Conservation (phyloP, 2,797 vertebrate genomes). For the Hyperoplus lanceolatus region DNA sequence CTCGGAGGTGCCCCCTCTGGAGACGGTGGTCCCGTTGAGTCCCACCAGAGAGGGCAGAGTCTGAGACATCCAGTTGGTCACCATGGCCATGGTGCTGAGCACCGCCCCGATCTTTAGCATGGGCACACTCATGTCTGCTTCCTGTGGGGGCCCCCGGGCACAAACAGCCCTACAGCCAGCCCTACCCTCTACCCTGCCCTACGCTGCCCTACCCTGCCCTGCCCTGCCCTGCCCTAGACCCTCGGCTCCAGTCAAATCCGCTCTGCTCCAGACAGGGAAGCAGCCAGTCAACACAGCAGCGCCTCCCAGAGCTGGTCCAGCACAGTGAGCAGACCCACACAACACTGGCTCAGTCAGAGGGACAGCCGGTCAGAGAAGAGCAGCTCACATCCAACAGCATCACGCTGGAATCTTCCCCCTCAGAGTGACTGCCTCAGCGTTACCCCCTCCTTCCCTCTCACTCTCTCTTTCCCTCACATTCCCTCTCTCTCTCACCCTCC, state of each 20-base stretch:
- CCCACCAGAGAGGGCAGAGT: slow-evolving; percentile 94
- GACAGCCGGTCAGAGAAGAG: slow-evolving; percentile 65
- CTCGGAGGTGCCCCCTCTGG: slow-evolving; percentile 91
- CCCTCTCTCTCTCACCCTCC: slow-evolving; percentile 40
- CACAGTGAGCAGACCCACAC: slow-evolving; percentile 44
- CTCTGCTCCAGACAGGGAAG: slow-evolving; percentile 20
- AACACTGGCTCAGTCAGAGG: slow-evolving; percentile 58
- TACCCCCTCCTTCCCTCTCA: slow-evolving; percentile 58
- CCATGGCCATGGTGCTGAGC: slow-evolving; percentile 99
- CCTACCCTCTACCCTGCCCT: slow-evolving; percentile 57
- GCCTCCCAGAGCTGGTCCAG: slow-evolving; percentile 50
- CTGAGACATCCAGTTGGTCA: slow-evolving; percentile 99
- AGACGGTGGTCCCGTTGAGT: slow-evolving; percentile 91
- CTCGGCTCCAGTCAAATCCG: slow-evolving; percentile 49
- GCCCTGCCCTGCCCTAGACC: slow-evolving; percentile 65
- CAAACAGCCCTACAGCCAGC: slow-evolving; percentile 62
- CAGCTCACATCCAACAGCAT: slow-evolving; percentile 82
- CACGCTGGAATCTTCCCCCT: slow-evolving; percentile 80
- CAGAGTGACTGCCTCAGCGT: slow-evolving; percentile 77
- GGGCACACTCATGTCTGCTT: slow-evolving; percentile 90
- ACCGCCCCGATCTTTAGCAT: slow-evolving; percentile 96
- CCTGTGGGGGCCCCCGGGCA: slow-evolving; percentile 70
- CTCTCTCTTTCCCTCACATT: slow-evolving; percentile 39
- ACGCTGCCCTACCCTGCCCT: slow-evolving; percentile 58
- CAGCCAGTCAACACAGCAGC: slow-evolving; percentile 61